phyloP scores from a whole-genome alignment of 2,113 vertebrate species.

The Leptobrachium ailaonicum region DNA sequence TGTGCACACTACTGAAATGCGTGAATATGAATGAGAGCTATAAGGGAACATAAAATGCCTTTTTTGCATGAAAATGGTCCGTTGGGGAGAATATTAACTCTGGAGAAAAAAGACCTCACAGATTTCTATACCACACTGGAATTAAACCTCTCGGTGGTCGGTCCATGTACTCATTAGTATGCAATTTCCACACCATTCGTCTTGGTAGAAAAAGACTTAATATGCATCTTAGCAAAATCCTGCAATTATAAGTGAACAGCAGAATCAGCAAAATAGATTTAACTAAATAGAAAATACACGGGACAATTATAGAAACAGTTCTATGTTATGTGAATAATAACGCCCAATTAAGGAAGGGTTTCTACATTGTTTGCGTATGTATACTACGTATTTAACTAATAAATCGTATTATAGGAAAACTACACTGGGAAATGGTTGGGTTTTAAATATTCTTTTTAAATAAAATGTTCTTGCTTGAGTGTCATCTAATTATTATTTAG shows the following conservation, averaged over 20 bases:
- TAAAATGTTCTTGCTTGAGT: too few species aligned
- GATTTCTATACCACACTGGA: neutral
- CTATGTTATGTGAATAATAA: neutral
- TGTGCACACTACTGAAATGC: neutral
- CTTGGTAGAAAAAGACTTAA: neutral
- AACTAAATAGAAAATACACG: neutral
- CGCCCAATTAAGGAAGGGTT: too few species aligned
- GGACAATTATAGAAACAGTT: neutral
- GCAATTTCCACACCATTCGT: neutral
- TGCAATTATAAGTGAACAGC: neutral
- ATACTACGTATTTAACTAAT: too few species aligned
- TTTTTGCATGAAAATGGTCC: neutral
- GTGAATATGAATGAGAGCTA: neutral
- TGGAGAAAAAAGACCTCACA: neutral
- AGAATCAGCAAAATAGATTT: slow-evolving; percentile 8
- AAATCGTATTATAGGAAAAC: too few species aligned
- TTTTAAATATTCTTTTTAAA: too few species aligned
- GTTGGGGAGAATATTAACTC: slow-evolving; percentile 13
- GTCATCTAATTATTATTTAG: too few species aligned
- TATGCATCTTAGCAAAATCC: neutral
- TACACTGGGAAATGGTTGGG: too few species aligned
- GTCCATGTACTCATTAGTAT: slow-evolving; percentile 4
- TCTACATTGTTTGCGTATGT: too few species aligned
- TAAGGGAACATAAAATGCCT: neutral
- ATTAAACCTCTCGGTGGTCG: neutral